Conservation (phyloP, 2,113 vertebrate genomes). For the Corythaeola cristata region DNA sequence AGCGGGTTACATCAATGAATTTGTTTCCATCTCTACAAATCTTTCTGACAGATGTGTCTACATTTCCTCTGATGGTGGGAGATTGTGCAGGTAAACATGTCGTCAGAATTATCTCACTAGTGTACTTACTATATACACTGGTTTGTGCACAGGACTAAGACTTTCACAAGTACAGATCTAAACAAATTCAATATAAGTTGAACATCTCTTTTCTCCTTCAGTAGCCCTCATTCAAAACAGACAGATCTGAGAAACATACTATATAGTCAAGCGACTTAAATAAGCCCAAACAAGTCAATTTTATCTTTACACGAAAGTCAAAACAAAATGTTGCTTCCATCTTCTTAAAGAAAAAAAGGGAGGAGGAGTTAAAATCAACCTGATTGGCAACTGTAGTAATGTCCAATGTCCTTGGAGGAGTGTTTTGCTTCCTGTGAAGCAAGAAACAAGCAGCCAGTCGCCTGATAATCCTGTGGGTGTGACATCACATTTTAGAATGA, state of each 20-base stretch:
- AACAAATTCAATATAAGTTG: background rate
- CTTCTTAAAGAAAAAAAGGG: background rate
- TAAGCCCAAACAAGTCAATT: background rate
- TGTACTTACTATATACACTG: background rate
- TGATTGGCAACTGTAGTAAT: background rate
- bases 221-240: background rate
- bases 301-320: background rate
- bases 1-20: slow-evolving; percentile 96
- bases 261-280: background rate
- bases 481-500: background rate
- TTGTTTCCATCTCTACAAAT: slow-evolving; percentile 98
- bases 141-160: background rate
- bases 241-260: background rate
- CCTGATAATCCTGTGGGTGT: background rate
- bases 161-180: background rate
- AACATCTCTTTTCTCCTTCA: background rate
- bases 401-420: background rate
- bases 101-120: background rate
- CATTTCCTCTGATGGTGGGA: slow-evolving; percentile 96
- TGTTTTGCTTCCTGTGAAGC: background rate
- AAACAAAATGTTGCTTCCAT: background rate
- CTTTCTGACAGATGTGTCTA: slow-evolving; percentile 95
- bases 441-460: background rate
- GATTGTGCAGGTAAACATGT: slow-evolving; percentile 87
- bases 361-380: background rate